Conservation (phyloP, 2,113 vertebrate genomes). For the Syngnathus floridae region DNA sequence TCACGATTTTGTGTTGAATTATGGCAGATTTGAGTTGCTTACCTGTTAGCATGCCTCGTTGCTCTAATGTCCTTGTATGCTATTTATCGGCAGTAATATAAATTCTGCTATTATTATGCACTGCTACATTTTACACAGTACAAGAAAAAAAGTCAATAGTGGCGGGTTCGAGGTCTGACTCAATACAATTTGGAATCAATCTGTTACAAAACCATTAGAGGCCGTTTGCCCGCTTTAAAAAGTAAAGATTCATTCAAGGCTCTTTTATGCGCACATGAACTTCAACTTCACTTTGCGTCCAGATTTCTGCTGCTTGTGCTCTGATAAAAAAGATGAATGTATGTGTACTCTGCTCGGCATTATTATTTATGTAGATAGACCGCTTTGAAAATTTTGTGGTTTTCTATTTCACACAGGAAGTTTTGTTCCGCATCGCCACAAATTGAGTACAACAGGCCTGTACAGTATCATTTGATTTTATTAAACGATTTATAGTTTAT, state of each 20-base stretch:
- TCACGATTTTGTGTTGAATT: conserved; percentile 13
- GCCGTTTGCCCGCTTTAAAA: conserved; percentile 7
- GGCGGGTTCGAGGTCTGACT: conserved; percentile 12
- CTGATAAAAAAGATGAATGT: conserved; percentile 10
- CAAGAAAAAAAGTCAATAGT: conserved; percentile 1
- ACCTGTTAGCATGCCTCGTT: conserved; percentile 36
- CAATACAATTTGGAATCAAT: conserved; percentile 14
- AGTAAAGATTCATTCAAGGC: conserved; percentile 26
- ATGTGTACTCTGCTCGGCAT: conserved; percentile 15
- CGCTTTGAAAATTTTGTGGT: conserved; percentile 31
- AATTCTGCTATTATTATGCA: conserved; percentile 30
- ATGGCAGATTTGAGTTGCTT: conserved; percentile 32
- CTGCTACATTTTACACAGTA: conserved; percentile 22
- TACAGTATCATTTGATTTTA: conserved; percentile 35
- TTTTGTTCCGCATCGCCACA: conserved; percentile 40
- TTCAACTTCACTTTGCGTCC: conserved; percentile 24
- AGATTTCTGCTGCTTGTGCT: conserved; percentile 19
- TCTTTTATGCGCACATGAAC: conserved; percentile 18
- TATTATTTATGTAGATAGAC: conserved; percentile 12
- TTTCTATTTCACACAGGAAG: conserved; percentile 33
- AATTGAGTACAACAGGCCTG: conserved; percentile 22
- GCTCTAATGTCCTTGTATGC: conserved; percentile 23
- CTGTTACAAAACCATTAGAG: conserved; percentile 10
- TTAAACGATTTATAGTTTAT: conserved; percentile 42
- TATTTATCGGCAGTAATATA: conserved; percentile 32